Conservation (phyloP, 2,888 invertebrate genomes). For the Vandiemenella viatica region DNA sequence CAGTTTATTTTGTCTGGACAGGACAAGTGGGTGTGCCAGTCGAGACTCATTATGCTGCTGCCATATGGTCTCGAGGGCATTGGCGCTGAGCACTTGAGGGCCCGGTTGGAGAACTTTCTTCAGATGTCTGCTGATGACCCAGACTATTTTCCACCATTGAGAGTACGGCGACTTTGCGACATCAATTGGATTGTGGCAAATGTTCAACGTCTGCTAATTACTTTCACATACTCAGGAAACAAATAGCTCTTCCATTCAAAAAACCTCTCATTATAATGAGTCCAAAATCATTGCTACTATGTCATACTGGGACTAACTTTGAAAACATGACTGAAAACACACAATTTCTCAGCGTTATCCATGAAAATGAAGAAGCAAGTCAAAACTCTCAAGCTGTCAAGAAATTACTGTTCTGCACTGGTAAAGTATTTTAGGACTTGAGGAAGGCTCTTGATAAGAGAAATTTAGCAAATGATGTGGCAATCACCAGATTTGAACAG, state of each 20-base stretch:
- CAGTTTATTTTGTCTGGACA: slow-evolving; percentile 87
- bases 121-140: slow-evolving; percentile 96
- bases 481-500: slow-evolving; percentile 48
- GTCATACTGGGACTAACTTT: slow-evolving; percentile 90
- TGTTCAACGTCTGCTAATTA: slow-evolving; percentile 92
- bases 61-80: slow-evolving; percentile 99
- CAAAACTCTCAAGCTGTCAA: slow-evolving; percentile 54
- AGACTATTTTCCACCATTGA: slow-evolving; percentile 86
- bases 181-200: slow-evolving; percentile 95
- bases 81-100: slow-evolving; percentile 95
- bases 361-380: slow-evolving; percentile 55
- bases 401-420: slow-evolving; percentile 80
- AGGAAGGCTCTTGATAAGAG: slow-evolving; percentile 59
- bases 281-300: slow-evolving; percentile 89
- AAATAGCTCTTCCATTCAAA: slow-evolving; percentile 92
- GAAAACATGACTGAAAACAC: slow-evolving; percentile 73
- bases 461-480: slow-evolving; percentile 54
- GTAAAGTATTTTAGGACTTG: slow-evolving; percentile 85
- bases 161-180: slow-evolving; percentile 90
- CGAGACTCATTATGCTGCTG: slow-evolving; percentile 83
- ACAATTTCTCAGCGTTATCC: slow-evolving; percentile 44
- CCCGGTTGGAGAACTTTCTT: slow-evolving; percentile 77
- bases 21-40: slow-evolving; percentile 96
- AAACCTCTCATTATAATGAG: slow-evolving; percentile 96
- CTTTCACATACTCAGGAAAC: slow-evolving; percentile 91